Evolutionary conservation across 2,888 invertebrate species (phyloP), one percentile per base, ranked within the genome.

Genomic region (Diloba caeruleocephala): DNA sequence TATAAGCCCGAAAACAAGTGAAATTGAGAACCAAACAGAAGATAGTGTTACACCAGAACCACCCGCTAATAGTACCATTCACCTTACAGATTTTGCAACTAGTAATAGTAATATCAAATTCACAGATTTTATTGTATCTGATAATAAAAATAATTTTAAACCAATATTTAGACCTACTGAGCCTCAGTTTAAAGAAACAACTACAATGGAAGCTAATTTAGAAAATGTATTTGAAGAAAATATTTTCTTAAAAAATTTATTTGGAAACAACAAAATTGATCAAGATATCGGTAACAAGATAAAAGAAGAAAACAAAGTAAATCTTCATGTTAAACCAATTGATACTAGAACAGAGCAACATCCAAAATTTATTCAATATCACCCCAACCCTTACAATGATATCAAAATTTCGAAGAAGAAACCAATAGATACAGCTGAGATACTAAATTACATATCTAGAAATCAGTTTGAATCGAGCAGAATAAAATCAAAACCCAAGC

Each of bases 391-490:
- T 3, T 50, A 73, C 28, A 86, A 85, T 51, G 87, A 89, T 33
- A 64, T 85, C 1, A 85, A 85, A 68, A 32, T 43, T 3, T 51
- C 67, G 2, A 76, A 81, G 57, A 87, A 80, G 31, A 90, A 84
- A 26, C 83, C 88, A 0, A 37, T 89, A 3, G 89, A 92, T 45
- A 71, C 90, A 9, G 71, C 82, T 6, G 89, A 90, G 25, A 74
- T 93, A 17, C 61, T 92, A 10, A 91, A 90, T 64, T 92, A 81
- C 42, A 82, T 93, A 33, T 75, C 85, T 32, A 92, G 87, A 74
- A 90, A 90, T 62, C 76, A 88, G 36, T 93, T 93, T 48, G 93
- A 93, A 70, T 87, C 92, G 0, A 80, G 60, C 46, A 92, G 88
- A 78, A 61, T 89, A 23, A 88, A 81, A 55, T 75, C 84, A n/a